Percentiles rank a stretch among this genome's conserved stretches.
Conservation (phyloP, 2,888 invertebrate species). For the Sinelater perroti region DNA sequence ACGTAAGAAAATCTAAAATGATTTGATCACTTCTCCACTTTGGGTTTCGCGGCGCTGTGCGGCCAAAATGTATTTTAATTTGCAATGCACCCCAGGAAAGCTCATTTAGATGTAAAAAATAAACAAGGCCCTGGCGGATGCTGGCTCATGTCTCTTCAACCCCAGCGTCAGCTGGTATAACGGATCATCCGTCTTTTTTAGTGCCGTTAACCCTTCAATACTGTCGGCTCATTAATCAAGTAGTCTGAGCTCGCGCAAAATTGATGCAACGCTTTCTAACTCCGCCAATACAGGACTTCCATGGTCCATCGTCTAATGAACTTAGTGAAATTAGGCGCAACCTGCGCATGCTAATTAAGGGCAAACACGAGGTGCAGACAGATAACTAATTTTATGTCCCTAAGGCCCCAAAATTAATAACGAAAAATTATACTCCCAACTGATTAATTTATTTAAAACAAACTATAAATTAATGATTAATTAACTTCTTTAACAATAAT, state of each 20-base stretch:
- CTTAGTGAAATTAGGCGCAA: slow-evolving; percentile 1
- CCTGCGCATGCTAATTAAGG: neutral
- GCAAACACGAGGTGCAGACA: no score
- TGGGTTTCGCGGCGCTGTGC: no score
- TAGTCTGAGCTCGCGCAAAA: slow-evolving; percentile 38
- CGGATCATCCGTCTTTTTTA: slow-evolving; percentile 52
- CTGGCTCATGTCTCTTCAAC: slow-evolving; percentile 24
- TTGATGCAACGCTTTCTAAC: slow-evolving; percentile 38
- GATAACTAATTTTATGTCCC: no score
- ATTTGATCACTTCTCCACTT: no score
- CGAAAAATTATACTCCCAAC: no score
- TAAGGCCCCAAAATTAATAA: no score
- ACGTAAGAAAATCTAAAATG: neutral
- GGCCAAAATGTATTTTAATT: neutral
- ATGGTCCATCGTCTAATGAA: neutral
- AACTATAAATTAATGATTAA: no score
- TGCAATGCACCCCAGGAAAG: slow-evolving; percentile 1
- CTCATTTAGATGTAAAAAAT: slow-evolving; percentile 19
- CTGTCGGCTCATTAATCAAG: slow-evolving; percentile 51
- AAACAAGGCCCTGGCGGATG: slow-evolving; percentile 32
- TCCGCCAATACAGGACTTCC: slow-evolving; percentile 10
- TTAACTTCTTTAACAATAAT: no score
- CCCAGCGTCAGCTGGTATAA: slow-evolving; percentile 43
- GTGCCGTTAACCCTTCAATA: slow-evolving; percentile 54
- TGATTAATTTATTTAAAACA: no score